phyloP scores from a whole-genome alignment of 2,113 vertebrate species.

The Todiramphus chloris region DNA sequence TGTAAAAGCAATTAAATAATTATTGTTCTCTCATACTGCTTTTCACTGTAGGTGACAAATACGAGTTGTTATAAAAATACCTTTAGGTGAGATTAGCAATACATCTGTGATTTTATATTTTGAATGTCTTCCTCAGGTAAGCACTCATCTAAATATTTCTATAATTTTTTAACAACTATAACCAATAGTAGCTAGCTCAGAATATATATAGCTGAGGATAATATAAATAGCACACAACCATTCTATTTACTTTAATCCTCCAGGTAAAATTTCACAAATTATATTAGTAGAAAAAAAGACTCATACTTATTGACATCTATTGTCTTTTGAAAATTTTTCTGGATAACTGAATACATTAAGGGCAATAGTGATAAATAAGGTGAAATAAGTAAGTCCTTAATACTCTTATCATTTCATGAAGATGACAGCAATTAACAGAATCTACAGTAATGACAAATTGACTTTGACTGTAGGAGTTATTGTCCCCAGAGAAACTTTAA shows the following conservation, averaged over 20 bases:
- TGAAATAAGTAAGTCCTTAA: neutral
- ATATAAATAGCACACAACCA: neutral
- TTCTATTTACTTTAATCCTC: neutral
- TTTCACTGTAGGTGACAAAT: neutral
- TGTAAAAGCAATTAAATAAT: neutral
- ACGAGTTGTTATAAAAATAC: neutral
- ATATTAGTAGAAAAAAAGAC: neutral
- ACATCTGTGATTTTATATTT: neutral
- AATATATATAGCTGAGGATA: neutral
- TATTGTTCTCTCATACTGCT: neutral
- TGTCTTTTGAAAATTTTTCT: neutral
- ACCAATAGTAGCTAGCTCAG: neutral
- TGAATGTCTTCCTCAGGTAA: neutral
- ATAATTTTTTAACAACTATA: neutral
- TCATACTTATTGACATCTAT: neutral
- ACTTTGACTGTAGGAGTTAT: too few species aligned
- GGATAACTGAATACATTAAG: neutral
- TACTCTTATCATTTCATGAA: neutral
- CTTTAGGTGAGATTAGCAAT: neutral
- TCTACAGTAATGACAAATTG: too few species aligned
- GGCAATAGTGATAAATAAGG: neutral
- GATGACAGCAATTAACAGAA: neutral
- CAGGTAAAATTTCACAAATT: neutral
- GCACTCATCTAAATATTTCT: neutral
- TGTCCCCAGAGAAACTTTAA: too few species aligned